Conservation (phyloP, 2,797 vertebrate genomes). For the Mus spretus region DNA sequence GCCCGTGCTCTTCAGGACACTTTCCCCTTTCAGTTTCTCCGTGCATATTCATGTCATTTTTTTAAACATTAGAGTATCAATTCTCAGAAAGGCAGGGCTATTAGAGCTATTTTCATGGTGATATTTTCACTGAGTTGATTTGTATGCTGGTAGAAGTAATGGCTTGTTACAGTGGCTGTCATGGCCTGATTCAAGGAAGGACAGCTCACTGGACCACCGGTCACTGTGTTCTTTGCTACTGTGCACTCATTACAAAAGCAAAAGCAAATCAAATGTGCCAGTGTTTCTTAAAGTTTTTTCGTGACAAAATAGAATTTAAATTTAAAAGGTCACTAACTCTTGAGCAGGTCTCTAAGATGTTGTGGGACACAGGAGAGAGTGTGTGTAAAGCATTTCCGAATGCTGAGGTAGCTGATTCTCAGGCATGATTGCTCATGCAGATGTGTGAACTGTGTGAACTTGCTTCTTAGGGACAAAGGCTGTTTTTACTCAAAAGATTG, state of each 20-base stretch:
- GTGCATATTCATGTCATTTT: background rate
- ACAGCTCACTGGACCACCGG: background rate
- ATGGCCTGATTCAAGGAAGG: too few species aligned
- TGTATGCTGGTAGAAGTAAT: background rate
- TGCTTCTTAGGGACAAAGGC: conserved; percentile 42
- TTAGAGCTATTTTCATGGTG: conserved; percentile 19
- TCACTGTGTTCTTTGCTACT: background rate
- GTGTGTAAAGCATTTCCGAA: background rate
- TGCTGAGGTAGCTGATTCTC: background rate
- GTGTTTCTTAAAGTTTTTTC: background rate
- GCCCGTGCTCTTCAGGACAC: background rate
- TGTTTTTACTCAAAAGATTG: background rate
- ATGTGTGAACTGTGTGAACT: background rate
- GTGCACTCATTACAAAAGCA: background rate
- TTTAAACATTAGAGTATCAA: background rate
- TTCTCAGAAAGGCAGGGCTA: conserved; percentile 20
- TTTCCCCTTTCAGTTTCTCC: conserved; percentile 24
- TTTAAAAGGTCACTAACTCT: conserved; percentile 14
- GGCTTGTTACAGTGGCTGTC: background rate
- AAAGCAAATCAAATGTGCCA: background rate
- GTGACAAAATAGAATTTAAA: conserved; percentile 16
- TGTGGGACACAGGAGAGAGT: background rate
- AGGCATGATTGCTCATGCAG: background rate
- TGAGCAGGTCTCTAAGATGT: background rate
- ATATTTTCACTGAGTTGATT: background rate